A percentile compares a stretch with the other conserved stretches of the same genome.
phyloP scores from a whole-genome alignment of 1,140 invertebrate species.

The Hormaphis cornu region DNA sequence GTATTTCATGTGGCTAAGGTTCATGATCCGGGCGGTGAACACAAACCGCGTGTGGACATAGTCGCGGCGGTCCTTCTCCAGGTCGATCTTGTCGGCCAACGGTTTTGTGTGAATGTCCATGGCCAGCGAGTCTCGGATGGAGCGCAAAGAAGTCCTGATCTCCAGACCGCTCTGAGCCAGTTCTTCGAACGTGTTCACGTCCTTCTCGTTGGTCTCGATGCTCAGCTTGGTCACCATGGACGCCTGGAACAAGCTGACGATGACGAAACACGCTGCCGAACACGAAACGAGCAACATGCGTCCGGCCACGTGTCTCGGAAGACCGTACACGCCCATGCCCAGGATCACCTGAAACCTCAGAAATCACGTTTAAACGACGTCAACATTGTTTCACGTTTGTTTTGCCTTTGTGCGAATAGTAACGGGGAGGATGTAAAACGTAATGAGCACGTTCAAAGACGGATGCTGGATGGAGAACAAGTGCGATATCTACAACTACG shows the following conservation, averaged over 20 bases:
- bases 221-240: constrained; percentile 11
- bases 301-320: background rate
- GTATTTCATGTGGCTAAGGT: background rate
- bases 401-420: too few relatives aligned
- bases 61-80: background rate
- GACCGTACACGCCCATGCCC: background rate
- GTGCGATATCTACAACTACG: too few relatives aligned
- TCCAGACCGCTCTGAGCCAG: constrained; percentile 8
- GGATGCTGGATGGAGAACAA: too few relatives aligned
- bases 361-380: too few relatives aligned
- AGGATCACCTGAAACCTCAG: background rate
- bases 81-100: background rate
- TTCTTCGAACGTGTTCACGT: background rate
- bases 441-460: too few relatives aligned
- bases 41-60: background rate
- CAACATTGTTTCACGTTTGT: too few relatives aligned
- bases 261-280: constrained; percentile 4
- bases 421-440: too few relatives aligned
- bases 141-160: background rate
- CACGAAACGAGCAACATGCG: background rate
- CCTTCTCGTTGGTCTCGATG: background rate
- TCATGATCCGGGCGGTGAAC: background rate
- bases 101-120: background rate
- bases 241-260: background rate
- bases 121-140: background rate